Conservation (phyloP, 1,140 invertebrate species). For the Colletes gigas region DNA sequence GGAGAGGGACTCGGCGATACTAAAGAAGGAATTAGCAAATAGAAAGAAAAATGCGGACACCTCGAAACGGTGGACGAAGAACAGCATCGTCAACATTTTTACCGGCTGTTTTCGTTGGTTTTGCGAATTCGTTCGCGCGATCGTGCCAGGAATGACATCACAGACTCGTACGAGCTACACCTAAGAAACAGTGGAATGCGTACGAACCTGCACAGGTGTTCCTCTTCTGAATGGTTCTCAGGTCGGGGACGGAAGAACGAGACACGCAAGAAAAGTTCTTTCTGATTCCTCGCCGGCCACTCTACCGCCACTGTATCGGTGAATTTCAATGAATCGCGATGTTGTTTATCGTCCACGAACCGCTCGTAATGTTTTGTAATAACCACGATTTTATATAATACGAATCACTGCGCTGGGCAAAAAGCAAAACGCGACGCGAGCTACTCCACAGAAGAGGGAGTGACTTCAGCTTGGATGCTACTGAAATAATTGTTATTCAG, state of each 20-base stretch:
- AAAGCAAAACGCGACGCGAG: no score
- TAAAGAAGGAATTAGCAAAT: constrained; percentile 21
- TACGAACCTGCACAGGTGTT: constrained; percentile 46
- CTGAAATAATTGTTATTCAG: no score
- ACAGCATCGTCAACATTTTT: constrained; percentile 48
- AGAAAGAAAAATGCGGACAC: constrained; percentile 10
- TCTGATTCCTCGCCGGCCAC: background rate
- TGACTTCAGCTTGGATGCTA: no score
- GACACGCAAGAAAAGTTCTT: constrained; percentile 50
- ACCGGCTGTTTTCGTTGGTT: constrained; percentile 46
- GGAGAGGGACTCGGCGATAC: background rate
- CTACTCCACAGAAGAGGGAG: no score
- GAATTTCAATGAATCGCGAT: background rate
- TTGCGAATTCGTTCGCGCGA: constrained; percentile 52
- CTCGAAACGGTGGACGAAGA: background rate
- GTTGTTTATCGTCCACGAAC: background rate
- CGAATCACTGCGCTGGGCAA: no score
- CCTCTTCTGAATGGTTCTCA: constrained; percentile 54
- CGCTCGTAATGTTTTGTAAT: background rate
- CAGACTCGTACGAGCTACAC: constrained; percentile 16
- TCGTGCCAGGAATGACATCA: constrained; percentile 53
- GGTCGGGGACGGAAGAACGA: constrained; percentile 38
- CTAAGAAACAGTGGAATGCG: constrained; percentile 33
- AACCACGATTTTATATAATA: no score
- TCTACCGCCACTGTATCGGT: background rate